A percentile compares a stretch with the other conserved stretches of the same genome.
Conservation (phyloP, 1,140 invertebrate genomes). For the Cyphomyrmex costatus region DNA sequence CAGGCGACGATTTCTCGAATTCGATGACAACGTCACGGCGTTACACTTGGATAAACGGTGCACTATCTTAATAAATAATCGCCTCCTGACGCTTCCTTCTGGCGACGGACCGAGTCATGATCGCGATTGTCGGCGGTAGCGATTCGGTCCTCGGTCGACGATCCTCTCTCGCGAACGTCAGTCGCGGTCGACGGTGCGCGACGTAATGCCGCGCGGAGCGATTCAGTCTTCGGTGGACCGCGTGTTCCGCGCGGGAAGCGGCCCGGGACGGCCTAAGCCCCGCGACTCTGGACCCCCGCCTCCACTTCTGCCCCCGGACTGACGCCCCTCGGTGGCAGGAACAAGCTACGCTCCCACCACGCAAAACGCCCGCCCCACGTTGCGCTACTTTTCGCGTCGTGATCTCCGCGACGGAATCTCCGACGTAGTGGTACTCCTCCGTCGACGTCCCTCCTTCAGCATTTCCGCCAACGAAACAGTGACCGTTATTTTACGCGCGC, state of each 20-base stretch:
- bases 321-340: constrained; percentile 64
- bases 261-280: constrained; percentile 77
- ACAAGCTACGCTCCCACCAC: constrained; percentile 54
- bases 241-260: constrained; percentile 82
- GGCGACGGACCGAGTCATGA: constrained; percentile 33
- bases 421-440: constrained; percentile 8
- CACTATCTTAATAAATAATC: constrained; percentile 53
- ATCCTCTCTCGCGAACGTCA: constrained; percentile 77
- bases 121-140: neutral
- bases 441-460: neutral
- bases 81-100: constrained; percentile 18
- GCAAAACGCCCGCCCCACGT: constrained; percentile 64
- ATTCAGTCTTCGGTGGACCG: constrained; percentile 74
- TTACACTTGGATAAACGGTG: constrained; percentile 5
- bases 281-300: constrained; percentile 69
- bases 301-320: constrained; percentile 54
- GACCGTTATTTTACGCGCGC: neutral
- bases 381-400: constrained; percentile 49
- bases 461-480: neutral
- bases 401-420: constrained; percentile 34
- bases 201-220: constrained; percentile 83
- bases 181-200: constrained; percentile 85
- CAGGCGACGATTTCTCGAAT: constrained; percentile 1
- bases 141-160: constrained; percentile 7
- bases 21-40: constrained; percentile 1